Conservation (phyloP, 2,888 invertebrate species). For the Melieria picta region DNA sequence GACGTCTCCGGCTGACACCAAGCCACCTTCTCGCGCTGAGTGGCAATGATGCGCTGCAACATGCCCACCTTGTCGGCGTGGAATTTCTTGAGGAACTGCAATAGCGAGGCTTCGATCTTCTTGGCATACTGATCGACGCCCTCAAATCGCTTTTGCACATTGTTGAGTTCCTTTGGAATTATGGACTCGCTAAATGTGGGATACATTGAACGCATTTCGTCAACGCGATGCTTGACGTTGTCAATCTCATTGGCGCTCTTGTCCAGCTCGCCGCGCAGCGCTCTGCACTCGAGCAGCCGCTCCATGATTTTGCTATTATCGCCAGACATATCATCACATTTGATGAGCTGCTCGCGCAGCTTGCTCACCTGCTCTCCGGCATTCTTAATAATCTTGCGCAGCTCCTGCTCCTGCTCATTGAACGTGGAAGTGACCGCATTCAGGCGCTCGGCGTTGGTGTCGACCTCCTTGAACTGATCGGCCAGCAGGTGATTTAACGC, state of each 20-base stretch:
- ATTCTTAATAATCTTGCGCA: slow-evolving; percentile 78
- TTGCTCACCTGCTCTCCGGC: slow-evolving; percentile 77
- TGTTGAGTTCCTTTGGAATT: slow-evolving; percentile 83
- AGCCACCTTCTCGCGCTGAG: slow-evolving; percentile 86
- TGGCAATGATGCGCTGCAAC: slow-evolving; percentile 81
- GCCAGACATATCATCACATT: slow-evolving; percentile 90
- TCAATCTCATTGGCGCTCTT: slow-evolving; percentile 75
- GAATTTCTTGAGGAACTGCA: slow-evolving; percentile 85
- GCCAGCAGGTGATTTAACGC: slow-evolving; percentile 75
- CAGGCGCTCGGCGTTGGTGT: slow-evolving; percentile 77
- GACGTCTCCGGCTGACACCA: slow-evolving; percentile 92
- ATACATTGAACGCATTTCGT: slow-evolving; percentile 77
- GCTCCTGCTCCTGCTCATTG: slow-evolving; percentile 77
- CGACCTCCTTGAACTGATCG: slow-evolving; percentile 80
- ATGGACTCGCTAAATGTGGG: slow-evolving; percentile 82
- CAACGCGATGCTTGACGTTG: slow-evolving; percentile 75
- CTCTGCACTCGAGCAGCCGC: slow-evolving; percentile 79
- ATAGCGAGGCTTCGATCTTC: slow-evolving; percentile 82
- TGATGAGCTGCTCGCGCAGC: slow-evolving; percentile 84
- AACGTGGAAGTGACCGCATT: slow-evolving; percentile 78
- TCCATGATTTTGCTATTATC: slow-evolving; percentile 85
- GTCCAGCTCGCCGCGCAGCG: slow-evolving; percentile 77
- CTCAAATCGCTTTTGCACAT: slow-evolving; percentile 85
- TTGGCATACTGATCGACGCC: slow-evolving; percentile 80
- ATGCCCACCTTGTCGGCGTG: slow-evolving; percentile 86